Evolutionary conservation across 2,888 invertebrate species (phyloP).

Genomic region (Trissoscelio sp.): DNA sequence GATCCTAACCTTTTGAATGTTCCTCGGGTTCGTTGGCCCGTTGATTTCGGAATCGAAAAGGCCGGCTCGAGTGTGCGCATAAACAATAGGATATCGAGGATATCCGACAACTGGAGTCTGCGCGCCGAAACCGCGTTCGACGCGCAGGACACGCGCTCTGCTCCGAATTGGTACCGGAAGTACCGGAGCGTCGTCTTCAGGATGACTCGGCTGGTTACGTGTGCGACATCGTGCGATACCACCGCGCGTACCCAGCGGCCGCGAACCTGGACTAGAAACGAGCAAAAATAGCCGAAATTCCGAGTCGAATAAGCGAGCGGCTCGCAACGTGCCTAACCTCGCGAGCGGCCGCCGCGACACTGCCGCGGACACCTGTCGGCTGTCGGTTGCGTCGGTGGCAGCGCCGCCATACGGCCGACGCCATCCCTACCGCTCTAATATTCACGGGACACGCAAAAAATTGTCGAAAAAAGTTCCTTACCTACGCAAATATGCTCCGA

Average conservation of each 20-base stretch:
- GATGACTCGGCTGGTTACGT: background rate
- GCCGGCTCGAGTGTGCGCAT: constrained; percentile 45
- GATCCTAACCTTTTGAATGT: constrained; percentile 34
- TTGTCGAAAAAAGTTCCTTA: constrained; percentile 51
- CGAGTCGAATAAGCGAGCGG: constrained; percentile 68
- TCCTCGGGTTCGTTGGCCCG: constrained; percentile 26
- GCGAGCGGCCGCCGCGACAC: constrained; percentile 83
- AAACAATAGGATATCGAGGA: constrained; percentile 32
- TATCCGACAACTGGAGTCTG: constrained; percentile 71
- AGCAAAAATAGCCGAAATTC: constrained; percentile 47
- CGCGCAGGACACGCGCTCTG: constrained; percentile 54
- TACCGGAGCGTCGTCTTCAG: constrained; percentile 21
- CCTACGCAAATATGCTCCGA: constrained; percentile 45
- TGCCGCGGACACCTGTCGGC: constrained; percentile 83
- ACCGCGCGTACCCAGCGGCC: constrained; percentile 11
- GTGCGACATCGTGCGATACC: constrained; percentile 35
- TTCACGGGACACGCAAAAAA: constrained; percentile 52
- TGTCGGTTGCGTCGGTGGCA: constrained; percentile 79
- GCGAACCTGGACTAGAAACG: constrained; percentile 21
- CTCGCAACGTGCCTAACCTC: constrained; percentile 78
- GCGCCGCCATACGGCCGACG: constrained; percentile 77
- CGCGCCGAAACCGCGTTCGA: constrained; percentile 72
- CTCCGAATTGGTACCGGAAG: constrained; percentile 44
- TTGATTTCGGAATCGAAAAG: background rate
- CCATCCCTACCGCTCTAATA: constrained; percentile 69